These are phyloP conservation scores for Drosophila diplacantha DNA, from an alignment of 2,888 invertebrate species.

Conservation along the genomic window DNA sequence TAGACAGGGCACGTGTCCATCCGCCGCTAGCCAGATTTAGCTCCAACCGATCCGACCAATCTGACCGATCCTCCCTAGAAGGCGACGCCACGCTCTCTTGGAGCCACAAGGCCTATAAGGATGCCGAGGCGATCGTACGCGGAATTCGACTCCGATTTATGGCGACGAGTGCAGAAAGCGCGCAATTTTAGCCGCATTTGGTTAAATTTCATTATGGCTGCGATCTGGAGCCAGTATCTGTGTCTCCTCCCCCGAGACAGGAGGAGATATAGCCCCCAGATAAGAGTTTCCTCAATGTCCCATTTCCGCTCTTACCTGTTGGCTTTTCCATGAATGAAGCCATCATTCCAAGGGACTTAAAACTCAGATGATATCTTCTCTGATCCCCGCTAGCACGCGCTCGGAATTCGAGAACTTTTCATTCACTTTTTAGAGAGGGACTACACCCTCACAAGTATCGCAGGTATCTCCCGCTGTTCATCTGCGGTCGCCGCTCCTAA, in stretches of 20 bases:
- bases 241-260: constrained; percentile 11
- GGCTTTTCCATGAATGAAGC: constrained; percentile 59
- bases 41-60: constrained; percentile 6
- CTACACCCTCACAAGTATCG: constrained; percentile 28
- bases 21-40: constrained; percentile 44
- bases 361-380: constrained; percentile 16
- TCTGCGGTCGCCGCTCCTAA: constrained; percentile 42
- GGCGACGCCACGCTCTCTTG: constrained; percentile 44
- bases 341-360: constrained; percentile 30
- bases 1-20: constrained; percentile 33
- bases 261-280: constrained; percentile 11
- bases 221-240: constrained; percentile 14
- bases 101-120: constrained; percentile 53
- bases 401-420: constrained; percentile 52
- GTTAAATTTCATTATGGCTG: constrained; percentile 51
- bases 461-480: neutral
- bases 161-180: constrained; percentile 40
- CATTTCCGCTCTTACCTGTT: constrained; percentile 56
- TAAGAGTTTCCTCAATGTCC: constrained; percentile 46
- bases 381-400: constrained; percentile 57
- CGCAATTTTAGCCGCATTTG: constrained; percentile 48
- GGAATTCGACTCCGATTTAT: constrained; percentile 66
- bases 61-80: constrained; percentile 46
- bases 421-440: constrained; percentile 47
- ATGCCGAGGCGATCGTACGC: constrained; percentile 53